Evolutionary conservation across 2,797 vertebrate species (phyloP).

Genomic region (Sylvia borin): DNA sequence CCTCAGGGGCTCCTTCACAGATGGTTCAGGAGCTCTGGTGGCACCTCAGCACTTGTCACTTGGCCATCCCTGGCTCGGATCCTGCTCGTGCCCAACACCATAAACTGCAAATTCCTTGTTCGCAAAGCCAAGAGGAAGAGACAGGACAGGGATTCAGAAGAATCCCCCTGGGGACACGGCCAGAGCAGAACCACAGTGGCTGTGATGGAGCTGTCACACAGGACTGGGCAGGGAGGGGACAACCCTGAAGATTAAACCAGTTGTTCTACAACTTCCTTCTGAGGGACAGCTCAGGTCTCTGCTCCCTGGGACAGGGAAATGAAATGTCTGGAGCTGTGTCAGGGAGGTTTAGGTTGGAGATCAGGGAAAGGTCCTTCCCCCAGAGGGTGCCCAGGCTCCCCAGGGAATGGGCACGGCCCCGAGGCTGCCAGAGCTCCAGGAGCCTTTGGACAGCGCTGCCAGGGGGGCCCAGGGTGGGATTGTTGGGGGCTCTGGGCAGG

Average conservation of each 20-base stretch:
- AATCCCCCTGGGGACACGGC: rapidly evolving
- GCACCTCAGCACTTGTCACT: background rate
- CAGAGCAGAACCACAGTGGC: background rate
- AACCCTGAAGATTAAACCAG: background rate
- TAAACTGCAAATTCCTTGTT: background rate
- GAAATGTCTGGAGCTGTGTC: rapidly evolving
- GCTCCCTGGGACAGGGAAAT: background rate
- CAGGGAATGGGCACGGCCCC: background rate
- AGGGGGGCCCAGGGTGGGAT: background rate
- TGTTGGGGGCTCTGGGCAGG: background rate
- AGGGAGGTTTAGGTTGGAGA: rapidly evolving
- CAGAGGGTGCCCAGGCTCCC: background rate
- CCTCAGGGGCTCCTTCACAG: background rate
- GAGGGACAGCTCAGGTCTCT: rapidly evolving
- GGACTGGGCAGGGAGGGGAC: background rate
- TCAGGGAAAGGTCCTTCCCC: background rate
- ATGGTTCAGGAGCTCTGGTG: background rate
- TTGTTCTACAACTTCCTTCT: background rate
- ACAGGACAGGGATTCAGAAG: background rate
- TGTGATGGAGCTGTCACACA: background rate
- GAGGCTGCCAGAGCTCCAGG: background rate
- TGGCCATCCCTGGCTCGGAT: background rate
- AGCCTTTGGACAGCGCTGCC: background rate
- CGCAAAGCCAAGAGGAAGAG: background rate
- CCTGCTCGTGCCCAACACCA: rapidly evolving